Base-by-base conservation (phyloP, 1,140 invertebrate species). In the Drosophila pandora region DNA sequence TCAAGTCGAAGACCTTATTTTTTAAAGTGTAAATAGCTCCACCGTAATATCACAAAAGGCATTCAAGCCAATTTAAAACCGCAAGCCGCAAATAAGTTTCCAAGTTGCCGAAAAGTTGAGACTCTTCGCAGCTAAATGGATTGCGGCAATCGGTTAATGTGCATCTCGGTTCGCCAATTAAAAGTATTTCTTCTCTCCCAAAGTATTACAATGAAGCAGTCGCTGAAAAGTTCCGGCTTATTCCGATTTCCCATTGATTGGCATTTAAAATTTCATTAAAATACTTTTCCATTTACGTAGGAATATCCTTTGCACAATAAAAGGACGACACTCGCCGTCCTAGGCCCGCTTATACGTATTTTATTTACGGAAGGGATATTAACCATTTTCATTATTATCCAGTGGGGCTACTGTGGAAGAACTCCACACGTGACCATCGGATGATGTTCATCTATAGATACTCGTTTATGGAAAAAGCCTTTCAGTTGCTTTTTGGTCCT, bases 341-440 rank as follows among this genome's bases (percentile, higher is more conserved):
- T 25, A 32, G 21, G 45, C 17, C 41, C 22, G 45, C 39, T 53
- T 39, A 25, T 48, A 48, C 48, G 28, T 10, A 49, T 45, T 74
- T 50, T 28, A 28, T 59, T 61, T 32, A 47, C 25, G 25, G 50
- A 32, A 48, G 17, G 54, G 64, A 62, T 59, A 74, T 85, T 80
- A 87, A 87, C 48, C 62, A 70, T 85, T 72, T 74, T 77, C 50
- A 43, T 74, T 57, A 64, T 84, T 76, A 83, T 87, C 68, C 56
- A 39, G 47, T 48, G 54, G 22, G 28, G 62, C 32, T 25, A 43
- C 67, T 41, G 54, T 52, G 5, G n/a, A 13, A 9, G 13, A 43
- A 23, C 73, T 54, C 43, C 50, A 58, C 64, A 57, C 60, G 58
- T 74, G 57, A 49, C 55, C 57, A 23, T 41, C 54, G 77, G 17